Evolutionary conservation across 2,113 vertebrate genomes (phyloP).

Genomic region (Crypturellus undulatus): DNA sequence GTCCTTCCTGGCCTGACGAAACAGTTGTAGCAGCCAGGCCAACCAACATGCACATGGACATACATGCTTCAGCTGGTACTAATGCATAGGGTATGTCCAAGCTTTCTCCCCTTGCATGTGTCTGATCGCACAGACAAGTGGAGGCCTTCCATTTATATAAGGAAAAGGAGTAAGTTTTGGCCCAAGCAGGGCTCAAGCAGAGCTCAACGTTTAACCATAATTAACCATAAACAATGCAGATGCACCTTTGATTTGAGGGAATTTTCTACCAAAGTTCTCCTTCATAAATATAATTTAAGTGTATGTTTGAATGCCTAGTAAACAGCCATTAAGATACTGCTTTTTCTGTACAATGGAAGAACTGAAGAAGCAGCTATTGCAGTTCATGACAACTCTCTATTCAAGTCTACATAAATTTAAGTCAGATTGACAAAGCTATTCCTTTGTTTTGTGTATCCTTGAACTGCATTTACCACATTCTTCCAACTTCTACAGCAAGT

Average conservation of each 20-base stretch:
- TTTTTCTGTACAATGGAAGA: background rate
- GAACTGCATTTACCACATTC: background rate
- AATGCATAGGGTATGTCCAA: background rate
- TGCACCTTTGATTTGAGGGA: background rate
- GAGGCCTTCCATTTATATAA: background rate
- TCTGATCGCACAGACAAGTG: background rate
- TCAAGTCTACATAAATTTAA: background rate
- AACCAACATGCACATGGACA: accelerated
- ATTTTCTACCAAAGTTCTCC: background rate
- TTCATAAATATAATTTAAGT: background rate
- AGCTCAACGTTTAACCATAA: too few relatives aligned
- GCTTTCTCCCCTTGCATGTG: accelerated
- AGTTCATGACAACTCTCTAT: background rate
- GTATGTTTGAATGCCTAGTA: background rate
- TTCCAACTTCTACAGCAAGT: background rate
- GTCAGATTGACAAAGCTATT: background rate
- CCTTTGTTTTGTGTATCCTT: background rate
- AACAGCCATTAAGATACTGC: background rate
- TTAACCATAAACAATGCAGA: background rate
- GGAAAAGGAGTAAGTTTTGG: background rate
- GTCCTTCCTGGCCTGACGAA: background rate
- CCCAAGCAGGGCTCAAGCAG: background rate
- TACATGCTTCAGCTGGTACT: background rate
- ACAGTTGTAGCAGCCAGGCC: accelerated
- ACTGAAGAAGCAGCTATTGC: background rate